Base-by-base conservation (phyloP, 1,140 invertebrate species). In the Scaptomyza montana region DNA sequence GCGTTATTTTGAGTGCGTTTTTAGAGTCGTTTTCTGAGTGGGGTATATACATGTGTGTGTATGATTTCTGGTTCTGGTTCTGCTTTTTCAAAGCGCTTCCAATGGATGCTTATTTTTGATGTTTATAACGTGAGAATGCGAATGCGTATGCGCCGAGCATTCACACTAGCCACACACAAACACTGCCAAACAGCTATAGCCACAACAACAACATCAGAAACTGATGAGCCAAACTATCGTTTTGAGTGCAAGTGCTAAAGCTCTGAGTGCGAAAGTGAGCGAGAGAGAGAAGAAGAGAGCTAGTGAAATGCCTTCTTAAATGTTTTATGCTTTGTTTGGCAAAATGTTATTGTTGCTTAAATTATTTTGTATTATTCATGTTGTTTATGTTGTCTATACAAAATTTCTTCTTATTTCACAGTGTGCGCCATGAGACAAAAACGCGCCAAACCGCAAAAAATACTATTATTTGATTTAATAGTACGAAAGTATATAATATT, bases 121-220 rank as follows among this genome's bases (percentile, higher is more conserved):
- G 76, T 82, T 90, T 90, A 90, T 90, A 87, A 87, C 76, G 87
- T 90, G 87, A 87, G 82, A 90, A 90, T 86, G 84, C 72, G 82
- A 73, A 77, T 75, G 75, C 66, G 75, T 74, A 74, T 78, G 75
- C 75, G 75, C 76, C 68, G 62, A 78, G 69, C 70, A 53, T 59
- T 69, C 59, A 72, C 73, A 53, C 49, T 41, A 46, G 3, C 21
- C 21, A 25, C 21, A 25, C 21, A 25, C 21, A 25, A 25, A 2
- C 21, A 25, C 16, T 16, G 36, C 36, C 9, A 39, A 3, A 55
- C 51, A 64, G 60, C 62, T 59, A 66, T 59, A 46, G 62, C 61
- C 19, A 12, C 61, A 70, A 41, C 50, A 61, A 60, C 36, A 56
- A 33, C 39, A 19, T 63, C 57, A 63, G 8, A 28, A 66, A 50